Percentiles rank a stretch among this genome's conserved stretches.
These are phyloP conservation scores for Trichoplusia ni DNA, from an alignment of 1,140 invertebrate genomes.

Conservation along the genomic window DNA sequence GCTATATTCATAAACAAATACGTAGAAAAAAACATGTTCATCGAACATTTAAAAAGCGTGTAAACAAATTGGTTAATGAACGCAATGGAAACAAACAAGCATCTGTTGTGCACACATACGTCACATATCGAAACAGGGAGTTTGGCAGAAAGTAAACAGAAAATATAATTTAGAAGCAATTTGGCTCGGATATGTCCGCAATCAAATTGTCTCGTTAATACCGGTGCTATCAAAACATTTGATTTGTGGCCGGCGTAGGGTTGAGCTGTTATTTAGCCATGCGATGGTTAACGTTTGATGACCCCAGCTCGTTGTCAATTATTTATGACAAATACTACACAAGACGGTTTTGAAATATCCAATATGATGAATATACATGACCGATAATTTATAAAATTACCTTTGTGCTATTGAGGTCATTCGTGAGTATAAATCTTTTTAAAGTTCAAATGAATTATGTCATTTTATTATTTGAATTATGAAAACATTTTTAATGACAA, in stretches of 20 bases:
- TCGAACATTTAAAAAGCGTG: constrained; percentile 49
- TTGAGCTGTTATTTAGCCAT: constrained; percentile 73
- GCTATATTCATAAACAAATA: constrained; percentile 13
- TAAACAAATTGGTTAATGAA: constrained; percentile 68
- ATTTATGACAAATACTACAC: constrained; percentile 41
- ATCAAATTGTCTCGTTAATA: constrained; percentile 82
- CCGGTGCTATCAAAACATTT: constrained; percentile 80
- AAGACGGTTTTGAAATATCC: constrained; percentile 7
- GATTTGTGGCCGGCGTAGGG: constrained; percentile 78
- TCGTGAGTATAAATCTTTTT: no score
- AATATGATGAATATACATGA: constrained; percentile 22
- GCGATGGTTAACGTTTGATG: constrained; percentile 62
- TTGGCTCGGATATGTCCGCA: constrained; percentile 80
- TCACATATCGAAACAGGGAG: constrained; percentile 63
- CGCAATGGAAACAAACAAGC: constrained; percentile 61
- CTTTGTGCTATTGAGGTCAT: no score
- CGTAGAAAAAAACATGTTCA: constrained; percentile 35
- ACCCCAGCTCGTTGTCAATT: constrained; percentile 68
- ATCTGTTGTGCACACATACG: constrained; percentile 42
- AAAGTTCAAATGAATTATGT: no score
- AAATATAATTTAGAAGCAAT: constrained; percentile 82
- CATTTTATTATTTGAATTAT: not conserved
- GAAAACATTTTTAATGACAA: no score
- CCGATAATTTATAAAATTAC: no score
- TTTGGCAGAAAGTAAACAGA: constrained; percentile 80